Evolutionary conservation across 2,113 vertebrate species (phyloP), one percentile per base, ranked within the genome.

Genomic region (Verasper variegatus): DNA sequence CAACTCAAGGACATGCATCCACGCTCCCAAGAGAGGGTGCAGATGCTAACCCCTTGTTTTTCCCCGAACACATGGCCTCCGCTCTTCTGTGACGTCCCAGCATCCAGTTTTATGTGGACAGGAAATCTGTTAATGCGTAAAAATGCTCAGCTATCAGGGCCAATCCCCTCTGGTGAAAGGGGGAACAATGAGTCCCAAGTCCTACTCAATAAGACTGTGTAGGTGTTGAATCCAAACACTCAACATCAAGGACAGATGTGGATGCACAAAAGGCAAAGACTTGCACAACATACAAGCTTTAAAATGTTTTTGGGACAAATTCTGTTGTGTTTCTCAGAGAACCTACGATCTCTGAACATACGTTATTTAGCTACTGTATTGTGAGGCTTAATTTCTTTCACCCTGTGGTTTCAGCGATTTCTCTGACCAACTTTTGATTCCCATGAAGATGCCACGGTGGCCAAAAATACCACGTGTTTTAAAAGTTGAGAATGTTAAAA

Each of bases 61-160:
- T 31, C 31, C 31, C 31, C 31, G 31, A 31, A 31, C 31, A 31
- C 31, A 31, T 31, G 31, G 31, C 31, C 57, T 76, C 66, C 20
- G 4, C 81, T 79, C 37, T 69, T 83, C 23, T 21, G 31, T 76
- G 73, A 40, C 37, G 31, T 74, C 70, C 55, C 31, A 62, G 42
- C 73, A 62, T 75, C 58, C 40, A 59, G 23, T 68, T 83, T 76
- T 72, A 65, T 65, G 60, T 52, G 75, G 78, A 86, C 82, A 88
- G 81, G 88, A 89, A 83, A 86, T 88, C 69, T 86, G 73, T 78
- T 75, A 77, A 67, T 74, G 73, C 78, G 67, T 78, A 58, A 79
- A 76, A 87, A 74, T 47, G 69, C 51, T 71, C 61, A 76, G 78
- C 59, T 80, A 83, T 84, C 80, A 84, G 78, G 78, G 59, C 60